Base-by-base conservation (phyloP, 2,888 invertebrate species). In the Erebia aethiops region DNA sequence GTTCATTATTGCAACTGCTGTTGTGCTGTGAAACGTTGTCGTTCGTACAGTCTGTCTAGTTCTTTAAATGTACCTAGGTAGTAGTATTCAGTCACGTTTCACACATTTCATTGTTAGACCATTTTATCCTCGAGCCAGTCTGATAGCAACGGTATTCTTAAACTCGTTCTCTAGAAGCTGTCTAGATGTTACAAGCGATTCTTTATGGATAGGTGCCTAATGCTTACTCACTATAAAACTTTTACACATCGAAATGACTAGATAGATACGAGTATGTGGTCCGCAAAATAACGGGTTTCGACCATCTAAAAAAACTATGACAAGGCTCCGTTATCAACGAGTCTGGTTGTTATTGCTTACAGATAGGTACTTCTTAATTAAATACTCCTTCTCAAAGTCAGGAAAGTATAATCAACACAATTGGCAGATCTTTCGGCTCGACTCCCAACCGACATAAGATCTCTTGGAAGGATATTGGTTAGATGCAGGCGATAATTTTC, bases 51-150 rank as follows among this genome's bases (percentile, higher is more conserved):
- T 52, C 52, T 52, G n/a, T 52, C 52, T 52, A 52, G 16, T 9
- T 16, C 52, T 52, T 52, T 9, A n/a, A 8, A 9, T 52, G n/a
- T 52, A 49, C 49, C 13, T 14, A 56, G 56, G 5, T 56, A 18
- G 21, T 64, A 70, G 70, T 72, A 57, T 65, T 65, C 61, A 64
- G 70, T 72, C 66, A 72, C 68, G 70, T 70, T 72, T 70, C 70
- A 72, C 74, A 70, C 72, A 72, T 74, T 74, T 70, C 66, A 70
- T 72, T 74, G 70, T 72, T 67, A 69, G 61, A 68, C 62, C 57
- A 65, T 73, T 71, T 73, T 70, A 72, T 72, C 70, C 74, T 70
- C 67, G 65, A 68, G 70, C 67, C 21, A 69, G 69, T 74, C 61
- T 58, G 57, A 65, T 66, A 10, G 61, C 71, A 72, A 74, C 74